phyloP scores from a whole-genome alignment of 2,797 vertebrate species.

The Scolopax bukidnonensis region DNA sequence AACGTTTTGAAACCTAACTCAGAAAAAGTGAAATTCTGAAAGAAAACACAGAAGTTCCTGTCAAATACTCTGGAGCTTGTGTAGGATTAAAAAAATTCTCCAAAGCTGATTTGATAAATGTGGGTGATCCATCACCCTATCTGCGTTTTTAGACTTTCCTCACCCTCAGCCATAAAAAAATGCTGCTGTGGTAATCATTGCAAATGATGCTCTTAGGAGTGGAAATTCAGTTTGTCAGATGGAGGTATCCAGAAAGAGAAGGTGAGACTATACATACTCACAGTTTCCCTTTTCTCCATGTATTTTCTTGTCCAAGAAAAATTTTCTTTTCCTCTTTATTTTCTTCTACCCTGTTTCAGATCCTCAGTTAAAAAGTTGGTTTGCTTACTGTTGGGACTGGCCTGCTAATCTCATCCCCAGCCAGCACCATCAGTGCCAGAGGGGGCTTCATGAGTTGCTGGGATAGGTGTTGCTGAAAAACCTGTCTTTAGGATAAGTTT shows the following conservation, averaged over 20 bases:
- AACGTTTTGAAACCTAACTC: neutral
- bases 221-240: neutral
- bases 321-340: neutral
- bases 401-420: neutral
- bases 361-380: neutral
- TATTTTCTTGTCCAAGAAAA: neutral
- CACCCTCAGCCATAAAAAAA: neutral
- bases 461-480: neutral
- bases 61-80: neutral
- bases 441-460: neutral
- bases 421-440: neutral
- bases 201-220: neutral
- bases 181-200: neutral
- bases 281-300: accelerated
- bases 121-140: neutral
- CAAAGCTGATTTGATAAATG: neutral
- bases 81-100: neutral
- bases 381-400: neutral
- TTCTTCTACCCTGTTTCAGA: neutral
- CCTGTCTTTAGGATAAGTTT: neutral
- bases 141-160: neutral
- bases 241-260: neutral
- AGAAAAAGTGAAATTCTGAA: neutral
- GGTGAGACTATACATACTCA: neutral
- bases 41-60: neutral